These are phyloP conservation scores for Peromyscus leucopus DNA, from an alignment of 2,113 vertebrate species.

Conservation along the genomic window DNA sequence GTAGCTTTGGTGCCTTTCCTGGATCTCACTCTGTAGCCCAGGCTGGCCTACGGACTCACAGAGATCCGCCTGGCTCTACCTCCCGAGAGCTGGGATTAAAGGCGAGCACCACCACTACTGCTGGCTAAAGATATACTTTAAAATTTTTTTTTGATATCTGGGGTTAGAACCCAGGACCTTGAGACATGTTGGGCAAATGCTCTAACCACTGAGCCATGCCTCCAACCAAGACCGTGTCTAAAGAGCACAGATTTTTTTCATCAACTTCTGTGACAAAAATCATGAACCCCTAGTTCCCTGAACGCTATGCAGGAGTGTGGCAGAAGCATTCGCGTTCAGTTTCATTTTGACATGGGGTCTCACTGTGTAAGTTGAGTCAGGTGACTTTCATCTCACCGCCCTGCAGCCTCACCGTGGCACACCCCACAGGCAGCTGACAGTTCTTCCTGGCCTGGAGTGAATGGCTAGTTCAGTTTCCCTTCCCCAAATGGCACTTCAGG, in stretches of 20 bases:
- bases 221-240: too few species aligned
- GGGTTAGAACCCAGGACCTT: too few species aligned
- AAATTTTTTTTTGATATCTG: too few species aligned
- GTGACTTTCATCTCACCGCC: neutral
- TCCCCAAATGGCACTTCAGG: neutral
- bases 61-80: too few species aligned
- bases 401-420: neutral
- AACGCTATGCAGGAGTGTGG: neutral
- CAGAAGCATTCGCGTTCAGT: neutral
- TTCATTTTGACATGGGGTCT: neutral
- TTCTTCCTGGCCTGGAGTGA: neutral
- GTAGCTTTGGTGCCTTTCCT: too few species aligned
- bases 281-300: neutral
- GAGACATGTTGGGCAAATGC: too few species aligned
- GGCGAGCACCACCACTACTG: too few species aligned
- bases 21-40: too few species aligned
- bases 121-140: too few species aligned
- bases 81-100: too few species aligned
- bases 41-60: too few species aligned
- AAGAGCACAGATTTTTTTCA: neutral
- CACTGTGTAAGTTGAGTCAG: neutral
- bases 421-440: neutral
- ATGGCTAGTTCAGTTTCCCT: neutral
- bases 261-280: neutral
- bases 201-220: too few species aligned